phyloP scores from a whole-genome alignment of 2,888 invertebrate genomes.

The Tetragnatha montana region DNA sequence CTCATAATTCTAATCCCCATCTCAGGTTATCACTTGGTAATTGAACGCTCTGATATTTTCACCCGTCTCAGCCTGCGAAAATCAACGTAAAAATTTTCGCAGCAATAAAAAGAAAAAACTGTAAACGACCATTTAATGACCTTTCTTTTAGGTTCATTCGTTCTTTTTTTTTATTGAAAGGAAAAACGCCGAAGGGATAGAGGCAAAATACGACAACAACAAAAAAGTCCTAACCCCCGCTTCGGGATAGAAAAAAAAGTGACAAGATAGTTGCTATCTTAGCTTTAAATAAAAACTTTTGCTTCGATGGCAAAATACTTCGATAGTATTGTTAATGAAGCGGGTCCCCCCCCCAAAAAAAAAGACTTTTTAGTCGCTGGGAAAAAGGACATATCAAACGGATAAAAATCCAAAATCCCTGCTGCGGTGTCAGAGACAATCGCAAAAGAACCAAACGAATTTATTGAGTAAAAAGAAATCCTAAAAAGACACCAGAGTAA shows the following conservation, averaged over 20 bases:
- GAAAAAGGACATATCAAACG: slow-evolving; percentile 21
- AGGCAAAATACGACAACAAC: background rate
- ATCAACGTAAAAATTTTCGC: slow-evolving; percentile 15
- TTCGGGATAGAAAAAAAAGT: slow-evolving; percentile 41
- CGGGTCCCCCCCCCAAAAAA: slow-evolving; percentile 25
- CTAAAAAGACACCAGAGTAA: background rate
- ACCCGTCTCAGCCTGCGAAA: background rate
- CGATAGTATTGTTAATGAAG: slow-evolving; percentile 70
- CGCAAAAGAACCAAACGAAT: slow-evolving; percentile 57
- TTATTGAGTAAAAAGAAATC: background rate
- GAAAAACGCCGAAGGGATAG: background rate
- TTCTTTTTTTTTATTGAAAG: slow-evolving; percentile 5
- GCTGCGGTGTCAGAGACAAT: slow-evolving; percentile 32
- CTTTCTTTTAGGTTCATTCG: slow-evolving; percentile 55
- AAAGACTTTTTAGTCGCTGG: background rate
- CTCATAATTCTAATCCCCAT: background rate
- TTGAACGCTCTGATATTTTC: background rate
- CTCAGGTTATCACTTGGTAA: background rate
- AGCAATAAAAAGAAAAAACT: slow-evolving; percentile 30
- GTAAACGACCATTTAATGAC: slow-evolving; percentile 69
- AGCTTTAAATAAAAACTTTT: slow-evolving; percentile 60
- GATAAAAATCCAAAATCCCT: background rate
- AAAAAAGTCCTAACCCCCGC: background rate
- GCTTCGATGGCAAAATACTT: slow-evolving; percentile 62
- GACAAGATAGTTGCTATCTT: slow-evolving; percentile 41